Evolutionary conservation across 1,140 invertebrate genomes (phyloP).

Genomic region (Vanessa atalanta): DNA sequence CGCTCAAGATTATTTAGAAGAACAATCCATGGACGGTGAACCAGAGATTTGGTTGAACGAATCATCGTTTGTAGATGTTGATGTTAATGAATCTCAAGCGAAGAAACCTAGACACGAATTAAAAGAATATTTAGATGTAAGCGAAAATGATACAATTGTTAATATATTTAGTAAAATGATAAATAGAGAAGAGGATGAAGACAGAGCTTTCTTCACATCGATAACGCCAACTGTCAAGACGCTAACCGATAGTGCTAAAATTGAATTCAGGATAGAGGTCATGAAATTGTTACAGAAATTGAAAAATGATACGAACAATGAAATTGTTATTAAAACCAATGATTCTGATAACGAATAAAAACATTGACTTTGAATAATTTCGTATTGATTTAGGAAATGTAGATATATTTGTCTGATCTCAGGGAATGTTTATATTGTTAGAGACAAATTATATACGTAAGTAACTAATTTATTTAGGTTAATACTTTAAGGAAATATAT

Average conservation of each 20-base stretch:
- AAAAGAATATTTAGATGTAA: conserved; percentile 29
- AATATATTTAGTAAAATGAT: conserved; percentile 47
- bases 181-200: conserved; percentile 55
- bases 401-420: too few relatives aligned
- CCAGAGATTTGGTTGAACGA: conserved; percentile 43
- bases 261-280: conserved; percentile 56
- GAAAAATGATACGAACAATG: conserved; percentile 40
- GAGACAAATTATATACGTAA: too few relatives aligned
- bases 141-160: conserved; percentile 40
- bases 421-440: too few relatives aligned
- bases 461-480: too few relatives aligned
- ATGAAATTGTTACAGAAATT: conserved; percentile 51
- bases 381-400: too few relatives aligned
- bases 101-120: conserved; percentile 44
- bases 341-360: conserved; percentile 15
- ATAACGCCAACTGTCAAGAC: conserved; percentile 52
- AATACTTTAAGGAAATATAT: too few relatives aligned
- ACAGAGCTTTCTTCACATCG: conserved; percentile 58
- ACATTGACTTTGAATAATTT: neutral
- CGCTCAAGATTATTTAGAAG: conserved; percentile 28
- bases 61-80: conserved; percentile 45
- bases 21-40: conserved; percentile 33
- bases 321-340: conserved; percentile 5
- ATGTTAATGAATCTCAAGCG: conserved; percentile 15
- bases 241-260: conserved; percentile 46